Conservation (phyloP, 1,140 invertebrate genomes). For the Conus betulinus region DNA sequence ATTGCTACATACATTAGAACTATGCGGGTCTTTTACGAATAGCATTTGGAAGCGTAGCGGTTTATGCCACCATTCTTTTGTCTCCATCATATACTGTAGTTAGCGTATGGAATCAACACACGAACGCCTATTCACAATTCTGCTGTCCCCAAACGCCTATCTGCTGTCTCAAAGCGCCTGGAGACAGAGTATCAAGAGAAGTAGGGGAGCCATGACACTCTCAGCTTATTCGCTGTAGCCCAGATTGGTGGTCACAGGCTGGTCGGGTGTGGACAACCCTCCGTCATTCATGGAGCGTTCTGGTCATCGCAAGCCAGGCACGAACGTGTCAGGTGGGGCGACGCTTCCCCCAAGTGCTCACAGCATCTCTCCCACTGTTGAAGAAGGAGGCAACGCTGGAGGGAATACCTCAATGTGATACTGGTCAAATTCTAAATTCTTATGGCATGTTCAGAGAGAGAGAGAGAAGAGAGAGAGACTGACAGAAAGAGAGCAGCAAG, state of each 20-base stretch:
- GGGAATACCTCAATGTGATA: neutral
- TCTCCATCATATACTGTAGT: too few species aligned
- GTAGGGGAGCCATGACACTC: constrained; percentile 65
- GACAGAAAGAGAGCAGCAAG: too few species aligned
- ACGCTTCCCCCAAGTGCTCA: neutral
- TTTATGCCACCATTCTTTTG: too few species aligned
- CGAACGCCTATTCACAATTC: neutral
- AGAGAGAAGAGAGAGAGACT: too few species aligned
- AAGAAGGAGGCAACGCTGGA: constrained; percentile 18
- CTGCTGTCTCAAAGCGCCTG: constrained; percentile 53
- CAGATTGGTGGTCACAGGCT: constrained; percentile 62
- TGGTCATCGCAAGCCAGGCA: constrained; percentile 33
- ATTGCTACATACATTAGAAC: too few species aligned
- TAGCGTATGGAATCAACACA: too few species aligned
- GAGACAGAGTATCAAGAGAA: constrained; percentile 58
- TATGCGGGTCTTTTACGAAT: too few species aligned
- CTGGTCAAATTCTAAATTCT: too few species aligned
- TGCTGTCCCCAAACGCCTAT: neutral
- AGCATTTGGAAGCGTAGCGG: too few species aligned
- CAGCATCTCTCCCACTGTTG: constrained; percentile 23
- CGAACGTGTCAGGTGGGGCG: constrained; percentile 23
- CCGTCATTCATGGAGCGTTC: neutral
- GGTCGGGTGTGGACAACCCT: neutral
- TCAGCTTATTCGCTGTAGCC: constrained; percentile 60
- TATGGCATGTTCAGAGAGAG: too few species aligned